Percentiles rank a stretch among this genome's conserved stretches.
These are phyloP conservation scores for Dunckerocampus dactyliophorus DNA, from an alignment of 2,113 vertebrate genomes.

Conservation along the genomic window DNA sequence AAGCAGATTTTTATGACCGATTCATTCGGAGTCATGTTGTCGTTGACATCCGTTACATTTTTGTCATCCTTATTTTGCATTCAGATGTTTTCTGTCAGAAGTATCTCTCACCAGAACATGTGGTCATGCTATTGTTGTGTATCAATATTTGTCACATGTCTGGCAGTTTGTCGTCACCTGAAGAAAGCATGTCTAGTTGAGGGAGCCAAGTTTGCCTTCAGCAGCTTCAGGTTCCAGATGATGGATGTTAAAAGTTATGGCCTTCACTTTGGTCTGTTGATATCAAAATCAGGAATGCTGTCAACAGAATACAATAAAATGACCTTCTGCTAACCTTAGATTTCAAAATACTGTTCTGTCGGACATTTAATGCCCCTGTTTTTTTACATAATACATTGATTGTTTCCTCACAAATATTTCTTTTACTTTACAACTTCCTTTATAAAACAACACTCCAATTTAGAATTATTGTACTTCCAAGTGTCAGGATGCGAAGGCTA, in stretches of 20 bases:
- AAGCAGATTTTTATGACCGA: conserved; percentile 20
- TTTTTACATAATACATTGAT: too few species aligned
- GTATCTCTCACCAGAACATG: not conserved
- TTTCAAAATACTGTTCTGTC: too few species aligned
- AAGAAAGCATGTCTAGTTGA: conserved; percentile 16
- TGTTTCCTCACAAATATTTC: too few species aligned
- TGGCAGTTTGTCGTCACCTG: conserved; percentile 27
- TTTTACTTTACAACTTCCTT: too few species aligned
- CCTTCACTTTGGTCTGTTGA: not conserved
- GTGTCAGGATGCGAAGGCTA: too few species aligned
- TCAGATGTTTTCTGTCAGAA: too few species aligned
- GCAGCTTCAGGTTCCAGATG: not conserved
- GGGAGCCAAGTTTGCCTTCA: conserved; percentile 6
- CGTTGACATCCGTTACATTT: too few species aligned
- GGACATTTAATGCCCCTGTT: too few species aligned
- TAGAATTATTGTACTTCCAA: too few species aligned
- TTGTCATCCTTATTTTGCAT: too few species aligned
- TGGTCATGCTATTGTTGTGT: conserved; percentile 18
- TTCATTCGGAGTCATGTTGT: not conserved
- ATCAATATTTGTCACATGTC: conserved; percentile 36
- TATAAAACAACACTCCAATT: too few species aligned
- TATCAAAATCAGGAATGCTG: not conserved
- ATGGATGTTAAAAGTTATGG: too few species aligned
- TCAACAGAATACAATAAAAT: conserved; percentile 1
- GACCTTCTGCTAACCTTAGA: not conserved